Conservation (phyloP, 1,140 invertebrate genomes). For the Gryon sp. region DNA sequence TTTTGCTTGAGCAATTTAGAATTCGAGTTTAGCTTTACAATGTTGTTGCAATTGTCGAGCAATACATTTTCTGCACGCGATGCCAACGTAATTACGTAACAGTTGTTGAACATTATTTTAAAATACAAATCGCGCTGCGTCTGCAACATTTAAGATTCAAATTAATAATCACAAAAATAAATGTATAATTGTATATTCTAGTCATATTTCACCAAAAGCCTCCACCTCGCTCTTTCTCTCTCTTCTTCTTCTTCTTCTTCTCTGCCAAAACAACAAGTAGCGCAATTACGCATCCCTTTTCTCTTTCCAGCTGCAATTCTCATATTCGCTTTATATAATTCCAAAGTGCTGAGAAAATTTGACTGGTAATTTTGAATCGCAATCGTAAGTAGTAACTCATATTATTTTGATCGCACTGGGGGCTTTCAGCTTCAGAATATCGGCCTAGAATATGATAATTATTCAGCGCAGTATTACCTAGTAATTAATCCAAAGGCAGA, state of each 20-base stretch:
- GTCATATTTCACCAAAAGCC: too few relatives aligned
- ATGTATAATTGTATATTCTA: too few relatives aligned
- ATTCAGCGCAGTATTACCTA: slow-evolving; percentile 72
- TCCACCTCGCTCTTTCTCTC: too few relatives aligned
- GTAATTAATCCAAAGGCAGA: slow-evolving; percentile 78
- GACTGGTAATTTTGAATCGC: slow-evolving; percentile 21
- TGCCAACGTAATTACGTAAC: slow-evolving; percentile 47
- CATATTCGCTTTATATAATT: too few relatives aligned
- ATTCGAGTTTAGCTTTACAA: slow-evolving; percentile 24
- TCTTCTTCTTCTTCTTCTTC: too few relatives aligned
- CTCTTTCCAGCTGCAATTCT: too few relatives aligned
- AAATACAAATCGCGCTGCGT: slow-evolving; percentile 31
- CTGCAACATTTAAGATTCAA: slow-evolving; percentile 10
- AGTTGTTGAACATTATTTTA: slow-evolving; percentile 45
- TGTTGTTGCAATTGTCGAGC: slow-evolving; percentile 39
- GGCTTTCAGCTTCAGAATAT: slow-evolving; percentile 51
- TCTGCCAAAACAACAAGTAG: too few relatives aligned
- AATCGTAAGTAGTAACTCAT: slow-evolving; percentile 17
- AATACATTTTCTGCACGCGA: slow-evolving; percentile 51
- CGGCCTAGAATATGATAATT: slow-evolving; percentile 72
- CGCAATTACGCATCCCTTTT: too few relatives aligned
- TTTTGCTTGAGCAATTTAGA: slow-evolving; percentile 19
- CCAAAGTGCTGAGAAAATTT: neutral
- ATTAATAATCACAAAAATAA: slow-evolving; percentile 34
- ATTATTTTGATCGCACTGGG: neutral